Base-by-base conservation (phyloP, 2,113 vertebrate species). In the Oryzias woworae region DNA sequence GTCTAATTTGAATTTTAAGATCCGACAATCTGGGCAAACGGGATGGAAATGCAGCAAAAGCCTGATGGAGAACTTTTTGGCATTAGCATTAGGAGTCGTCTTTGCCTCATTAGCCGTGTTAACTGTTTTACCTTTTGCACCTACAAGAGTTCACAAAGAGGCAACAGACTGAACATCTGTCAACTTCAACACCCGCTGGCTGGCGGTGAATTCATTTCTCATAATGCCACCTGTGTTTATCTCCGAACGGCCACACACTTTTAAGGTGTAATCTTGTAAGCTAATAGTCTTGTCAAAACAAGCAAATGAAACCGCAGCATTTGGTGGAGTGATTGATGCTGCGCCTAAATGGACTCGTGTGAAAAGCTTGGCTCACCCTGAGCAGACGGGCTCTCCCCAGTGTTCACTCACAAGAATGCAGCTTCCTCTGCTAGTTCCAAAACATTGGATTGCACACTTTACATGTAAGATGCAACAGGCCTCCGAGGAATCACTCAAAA, bases 251-350 rank as follows among this genome's bases (percentile, higher is more conserved):
- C 69, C 54, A 62, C 50, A 69, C 54, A 53, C 56, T 73, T 71
- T 67, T 14, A 67, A 71, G 59, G 66, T 77, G 54, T 1, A 41
- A 73, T 69, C 66, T 53, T 46, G 69, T 48, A 72, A 71, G 53
- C 78, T 79, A 69, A 78, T 69, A 74, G 63, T 62, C 67, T 70
- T 84, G 77, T 85, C 77, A 80, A 74, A 85, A 85, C 83, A 88
- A 84, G 81, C 81, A 77, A 53, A 73, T 66, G 70, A 70, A 84
- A 84, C 87, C 83, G 58, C 79, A 84, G 55, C 5, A 14, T 64
- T 55, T 56, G 71, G 69, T 60, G 49, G 7, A 71, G 60, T 28
- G 59, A 77, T 55, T 69, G 52, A 69, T 63, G 45, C 48, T 48
- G 62, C 59, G 62, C 50, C 53, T 59, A 26, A 16, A 70, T 47